Evolutionary conservation across 2,797 vertebrate genomes (phyloP).

Genomic region (Nothura maculosa): DNA sequence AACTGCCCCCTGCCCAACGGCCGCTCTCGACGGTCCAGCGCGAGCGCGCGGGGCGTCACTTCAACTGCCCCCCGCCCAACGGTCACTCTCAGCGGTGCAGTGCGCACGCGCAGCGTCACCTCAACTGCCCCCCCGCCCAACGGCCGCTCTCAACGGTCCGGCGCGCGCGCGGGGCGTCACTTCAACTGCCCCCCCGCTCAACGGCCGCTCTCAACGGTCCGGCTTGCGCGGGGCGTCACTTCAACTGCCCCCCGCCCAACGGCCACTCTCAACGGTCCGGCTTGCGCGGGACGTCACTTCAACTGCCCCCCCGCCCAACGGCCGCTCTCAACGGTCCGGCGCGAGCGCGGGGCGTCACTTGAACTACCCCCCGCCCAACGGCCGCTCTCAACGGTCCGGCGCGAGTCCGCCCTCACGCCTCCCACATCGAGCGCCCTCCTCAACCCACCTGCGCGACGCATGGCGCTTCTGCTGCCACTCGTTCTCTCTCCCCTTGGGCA

Average conservation of each 20-base stretch:
- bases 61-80: neutral
- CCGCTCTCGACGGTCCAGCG: neutral
- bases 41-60: too few relatives aligned
- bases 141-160: neutral
- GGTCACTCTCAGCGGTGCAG: rapidly evolving
- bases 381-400: too few relatives aligned
- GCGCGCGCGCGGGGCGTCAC: too few relatives aligned
- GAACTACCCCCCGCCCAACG: too few relatives aligned
- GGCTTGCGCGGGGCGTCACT: too few relatives aligned
- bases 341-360: too few relatives aligned
- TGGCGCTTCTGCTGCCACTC: neutral
- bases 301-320: too few relatives aligned
- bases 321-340: too few relatives aligned
- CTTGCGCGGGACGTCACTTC: too few relatives aligned
- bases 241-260: too few relatives aligned
- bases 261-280: too few relatives aligned
- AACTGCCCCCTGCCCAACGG: neutral
- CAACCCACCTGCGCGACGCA: neutral
- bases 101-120: neutral
- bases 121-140: neutral
- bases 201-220: neutral
- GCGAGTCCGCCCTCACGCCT: neutral
- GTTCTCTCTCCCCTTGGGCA: neutral
- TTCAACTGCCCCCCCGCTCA: neutral
- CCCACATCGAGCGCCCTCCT: neutral